Evolutionary conservation across 2,113 vertebrate genomes (phyloP).

Genomic region (Litocranius walleri): DNA sequence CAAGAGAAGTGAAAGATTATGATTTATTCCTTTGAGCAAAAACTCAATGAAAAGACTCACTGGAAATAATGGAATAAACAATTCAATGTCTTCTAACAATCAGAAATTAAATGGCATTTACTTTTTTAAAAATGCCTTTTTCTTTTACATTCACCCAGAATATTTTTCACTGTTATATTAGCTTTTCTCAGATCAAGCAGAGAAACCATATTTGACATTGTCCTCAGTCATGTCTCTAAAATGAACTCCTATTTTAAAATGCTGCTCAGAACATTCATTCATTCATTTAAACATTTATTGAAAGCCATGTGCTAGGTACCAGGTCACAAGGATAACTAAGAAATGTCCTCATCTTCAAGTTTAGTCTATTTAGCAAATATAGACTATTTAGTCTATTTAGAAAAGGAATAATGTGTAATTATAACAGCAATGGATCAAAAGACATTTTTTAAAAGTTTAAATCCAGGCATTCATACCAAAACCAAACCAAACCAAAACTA

Average conservation of each 20-base stretch:
- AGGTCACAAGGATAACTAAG: neutral
- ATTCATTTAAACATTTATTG: neutral
- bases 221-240: conserved; percentile 30
- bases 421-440: neutral
- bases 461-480: neutral
- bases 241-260: conserved; percentile 34
- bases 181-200: neutral
- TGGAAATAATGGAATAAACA: neutral
- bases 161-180: neutral
- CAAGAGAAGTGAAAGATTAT: neutral
- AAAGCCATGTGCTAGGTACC: neutral
- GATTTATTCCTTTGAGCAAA: conserved; percentile 23
- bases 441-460: neutral
- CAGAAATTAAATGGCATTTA: neutral
- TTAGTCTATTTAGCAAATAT: neutral
- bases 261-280: neutral
- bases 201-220: neutral
- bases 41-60: conserved; percentile 7
- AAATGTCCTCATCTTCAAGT: neutral
- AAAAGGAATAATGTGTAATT: neutral
- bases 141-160: neutral
- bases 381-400: no score
- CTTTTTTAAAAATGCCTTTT: neutral
- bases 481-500: neutral
- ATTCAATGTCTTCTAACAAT: neutral